A percentile compares a stretch with the other conserved stretches of the same genome.
These are phyloP conservation scores for Andrena camellia DNA, from an alignment of 2,888 invertebrate genomes.

Conservation along the genomic window DNA sequence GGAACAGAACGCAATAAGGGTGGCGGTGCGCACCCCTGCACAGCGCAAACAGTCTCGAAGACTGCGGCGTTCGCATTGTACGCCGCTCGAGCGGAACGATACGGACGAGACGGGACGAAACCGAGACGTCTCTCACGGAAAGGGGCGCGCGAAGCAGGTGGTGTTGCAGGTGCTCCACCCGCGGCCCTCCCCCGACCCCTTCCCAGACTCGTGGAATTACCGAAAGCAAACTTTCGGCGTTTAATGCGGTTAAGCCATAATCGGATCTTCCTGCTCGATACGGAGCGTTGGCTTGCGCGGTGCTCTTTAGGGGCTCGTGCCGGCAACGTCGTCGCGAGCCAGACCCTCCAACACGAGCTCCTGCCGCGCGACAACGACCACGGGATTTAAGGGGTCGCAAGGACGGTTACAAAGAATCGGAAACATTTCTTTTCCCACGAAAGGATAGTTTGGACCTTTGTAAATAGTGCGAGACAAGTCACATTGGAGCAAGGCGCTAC, in stretches of 20 bases:
- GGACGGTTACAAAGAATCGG: too few species aligned
- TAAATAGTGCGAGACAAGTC: too few species aligned
- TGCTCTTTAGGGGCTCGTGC: conserved; percentile 58
- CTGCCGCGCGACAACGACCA: conserved; percentile 3
- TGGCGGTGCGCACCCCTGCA: background rate
- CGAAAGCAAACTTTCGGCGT: conserved; percentile 74
- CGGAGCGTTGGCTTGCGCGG: conserved; percentile 54
- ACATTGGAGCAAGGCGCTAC: too few species aligned
- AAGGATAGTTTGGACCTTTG: too few species aligned
- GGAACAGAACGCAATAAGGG: conserved; percentile 35
- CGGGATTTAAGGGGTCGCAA: background rate
- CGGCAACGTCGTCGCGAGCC: conserved; percentile 32
- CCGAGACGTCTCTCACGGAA: conserved; percentile 52
- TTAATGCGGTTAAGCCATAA: conserved; percentile 75
- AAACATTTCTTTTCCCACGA: too few species aligned
- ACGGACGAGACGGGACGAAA: conserved; percentile 38
- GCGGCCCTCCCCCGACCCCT: conserved; percentile 31
- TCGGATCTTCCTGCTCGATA: conserved; percentile 72
- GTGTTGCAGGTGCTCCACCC: conserved; percentile 62
- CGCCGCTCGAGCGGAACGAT: conserved; percentile 51
- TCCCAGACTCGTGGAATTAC: conserved; percentile 65
- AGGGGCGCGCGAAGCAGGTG: conserved; percentile 60
- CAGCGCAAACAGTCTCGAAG: conserved; percentile 56
- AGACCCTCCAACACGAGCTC: conserved; percentile 20
- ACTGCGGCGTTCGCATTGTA: conserved; percentile 41